A percentile compares a stretch with the other conserved stretches of the same genome.
Evolutionary conservation across 2,888 invertebrate genomes (phyloP).

Genomic region (Protonemura montana): DNA sequence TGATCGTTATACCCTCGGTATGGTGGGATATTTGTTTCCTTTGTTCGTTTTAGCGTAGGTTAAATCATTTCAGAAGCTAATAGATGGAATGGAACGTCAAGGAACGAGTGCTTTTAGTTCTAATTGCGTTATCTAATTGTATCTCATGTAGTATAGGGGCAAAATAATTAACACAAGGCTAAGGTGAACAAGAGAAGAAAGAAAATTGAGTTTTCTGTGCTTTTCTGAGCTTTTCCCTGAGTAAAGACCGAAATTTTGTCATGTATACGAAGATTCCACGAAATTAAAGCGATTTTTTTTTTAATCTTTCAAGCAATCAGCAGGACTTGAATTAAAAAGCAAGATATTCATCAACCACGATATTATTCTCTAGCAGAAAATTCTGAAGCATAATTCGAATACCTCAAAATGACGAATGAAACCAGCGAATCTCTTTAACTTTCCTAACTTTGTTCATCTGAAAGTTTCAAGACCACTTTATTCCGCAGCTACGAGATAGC

Average conservation of each 20-base stretch:
- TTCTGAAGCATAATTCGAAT: not conserved
- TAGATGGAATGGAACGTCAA: not conserved
- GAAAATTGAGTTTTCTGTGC: no score
- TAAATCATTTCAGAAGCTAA: not conserved
- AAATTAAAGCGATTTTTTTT: no score
- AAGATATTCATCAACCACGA: not conserved
- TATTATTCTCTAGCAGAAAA: not conserved
- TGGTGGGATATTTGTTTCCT: not conserved
- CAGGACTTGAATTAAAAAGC: not conserved
- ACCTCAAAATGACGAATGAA: not conserved
- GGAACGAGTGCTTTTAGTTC: not conserved
- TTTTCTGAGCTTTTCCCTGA: no score
- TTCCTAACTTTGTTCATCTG: not conserved
- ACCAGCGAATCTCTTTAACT: not conserved
- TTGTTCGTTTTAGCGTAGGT: not conserved
- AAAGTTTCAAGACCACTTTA: not conserved
- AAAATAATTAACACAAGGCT: no score
- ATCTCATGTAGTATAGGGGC: not conserved
- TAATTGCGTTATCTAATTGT: not conserved
- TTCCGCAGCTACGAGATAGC: not conserved
- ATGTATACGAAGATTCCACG: no score
- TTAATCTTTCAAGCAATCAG: not conserved
- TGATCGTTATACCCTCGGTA: not conserved
- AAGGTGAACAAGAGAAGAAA: no score
- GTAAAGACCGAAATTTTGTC: no score